phyloP scores from a whole-genome alignment of 2,888 invertebrate genomes.

The Elegia similella region DNA sequence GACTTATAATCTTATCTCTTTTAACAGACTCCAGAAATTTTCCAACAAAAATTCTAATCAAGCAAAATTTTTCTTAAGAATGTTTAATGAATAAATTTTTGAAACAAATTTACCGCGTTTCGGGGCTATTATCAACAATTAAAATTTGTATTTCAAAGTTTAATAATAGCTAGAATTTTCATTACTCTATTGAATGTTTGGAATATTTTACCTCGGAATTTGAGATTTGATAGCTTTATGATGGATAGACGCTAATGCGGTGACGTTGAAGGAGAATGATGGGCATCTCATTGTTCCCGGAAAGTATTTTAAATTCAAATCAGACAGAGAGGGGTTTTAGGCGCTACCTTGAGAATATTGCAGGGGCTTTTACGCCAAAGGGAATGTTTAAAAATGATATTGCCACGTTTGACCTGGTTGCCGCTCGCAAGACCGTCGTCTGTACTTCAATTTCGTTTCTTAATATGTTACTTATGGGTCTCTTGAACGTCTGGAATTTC shows the following conservation, averaged over 20 bases:
- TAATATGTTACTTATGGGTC: constrained; percentile 15
- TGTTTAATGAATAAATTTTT: constrained; percentile 15
- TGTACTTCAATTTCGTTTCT: background rate
- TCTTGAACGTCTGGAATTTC: background rate
- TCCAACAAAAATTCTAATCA: constrained; percentile 22
- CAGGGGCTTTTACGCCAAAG: constrained; percentile 19
- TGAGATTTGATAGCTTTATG: constrained; percentile 42
- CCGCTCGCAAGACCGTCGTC: background rate
- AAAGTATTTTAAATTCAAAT: constrained; percentile 63
- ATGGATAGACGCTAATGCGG: constrained; percentile 48
- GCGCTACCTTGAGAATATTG: constrained; percentile 46
- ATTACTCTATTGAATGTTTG: constrained; percentile 5
- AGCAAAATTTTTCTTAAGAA: constrained; percentile 16
- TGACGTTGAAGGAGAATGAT: constrained; percentile 42
- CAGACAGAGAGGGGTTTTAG: constrained; percentile 46
- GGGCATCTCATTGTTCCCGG: constrained; percentile 52
- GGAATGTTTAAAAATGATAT: constrained; percentile 14
- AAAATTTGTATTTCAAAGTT: constrained; percentile 5
- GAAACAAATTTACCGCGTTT: constrained; percentile 19
- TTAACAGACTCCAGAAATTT: constrained; percentile 14
- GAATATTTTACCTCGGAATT: constrained; percentile 10
- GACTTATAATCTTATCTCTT: constrained; percentile 35
- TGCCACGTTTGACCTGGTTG: background rate
- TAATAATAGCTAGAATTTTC: background rate
- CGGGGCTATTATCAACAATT: constrained; percentile 6